Evolutionary conservation across 2,797 vertebrate species (phyloP).

Genomic region (Helostoma temminkii): DNA sequence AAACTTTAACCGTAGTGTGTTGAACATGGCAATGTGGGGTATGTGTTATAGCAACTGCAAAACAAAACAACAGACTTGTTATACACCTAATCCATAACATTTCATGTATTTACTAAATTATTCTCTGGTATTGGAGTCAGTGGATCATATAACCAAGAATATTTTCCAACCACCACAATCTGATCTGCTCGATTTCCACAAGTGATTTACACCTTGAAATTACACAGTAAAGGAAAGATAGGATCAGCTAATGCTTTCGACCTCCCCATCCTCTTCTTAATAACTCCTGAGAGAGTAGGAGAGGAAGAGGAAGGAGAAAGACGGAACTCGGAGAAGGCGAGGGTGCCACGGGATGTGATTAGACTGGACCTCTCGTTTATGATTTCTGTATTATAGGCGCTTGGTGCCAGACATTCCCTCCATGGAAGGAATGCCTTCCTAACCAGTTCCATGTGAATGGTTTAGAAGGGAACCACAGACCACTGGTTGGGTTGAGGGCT

Average conservation of each 20-base stretch:
- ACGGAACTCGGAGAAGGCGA: constrained; percentile 76
- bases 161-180: constrained; percentile 63
- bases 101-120: constrained; percentile 32
- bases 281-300: constrained; percentile 61
- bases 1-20: constrained; percentile 21
- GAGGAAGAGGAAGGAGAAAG: constrained; percentile 77
- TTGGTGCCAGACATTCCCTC: constrained; percentile 86
- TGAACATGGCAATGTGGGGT: constrained; percentile 4
- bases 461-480: constrained; percentile 82
- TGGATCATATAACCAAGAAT: constrained; percentile 48
- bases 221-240: constrained; percentile 65
- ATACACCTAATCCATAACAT: constrained; percentile 3
- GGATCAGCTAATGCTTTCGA: constrained; percentile 57
- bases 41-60: constrained; percentile 30
- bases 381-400: constrained; percentile 85
- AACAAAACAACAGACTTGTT: constrained; percentile 25
- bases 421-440: constrained; percentile 88
- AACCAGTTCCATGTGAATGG: constrained; percentile 89
- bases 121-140: constrained; percentile 13
- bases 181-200: constrained; percentile 53
- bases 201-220: constrained; percentile 57
- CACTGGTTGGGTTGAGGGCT: constrained; percentile 77
- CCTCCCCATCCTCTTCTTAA: constrained; percentile 52
- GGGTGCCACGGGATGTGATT: constrained; percentile 85
- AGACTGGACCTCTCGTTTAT: constrained; percentile 84